A percentile compares a stretch with the other conserved stretches of the same genome.
Conservation (phyloP, 2,888 invertebrate genomes). For the Drosophila colorata region DNA sequence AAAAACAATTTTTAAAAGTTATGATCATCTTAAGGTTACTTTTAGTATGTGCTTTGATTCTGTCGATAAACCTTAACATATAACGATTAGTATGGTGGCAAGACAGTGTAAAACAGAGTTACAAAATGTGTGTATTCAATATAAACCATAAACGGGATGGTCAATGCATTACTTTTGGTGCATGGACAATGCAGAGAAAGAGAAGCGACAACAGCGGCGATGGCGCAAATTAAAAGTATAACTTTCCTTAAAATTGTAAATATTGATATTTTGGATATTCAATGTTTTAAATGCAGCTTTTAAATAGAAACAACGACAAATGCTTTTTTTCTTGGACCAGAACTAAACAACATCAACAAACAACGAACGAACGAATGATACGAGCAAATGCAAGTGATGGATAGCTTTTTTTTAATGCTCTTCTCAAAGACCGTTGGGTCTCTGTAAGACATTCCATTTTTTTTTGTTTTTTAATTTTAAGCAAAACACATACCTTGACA, state of each 20-base stretch:
- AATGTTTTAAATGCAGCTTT: constrained; percentile 40
- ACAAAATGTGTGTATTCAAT: constrained; percentile 26
- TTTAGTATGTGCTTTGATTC: not conserved
- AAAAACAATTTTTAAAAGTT: too few relatives aligned
- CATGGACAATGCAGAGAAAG: constrained; percentile 46
- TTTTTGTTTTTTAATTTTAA: constrained; percentile 66
- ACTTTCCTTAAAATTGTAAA: constrained; percentile 25
- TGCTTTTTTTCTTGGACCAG: constrained; percentile 36
- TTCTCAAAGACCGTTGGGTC: constrained; percentile 37
- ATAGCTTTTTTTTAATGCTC: constrained; percentile 46
- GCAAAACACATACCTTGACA: constrained; percentile 93
- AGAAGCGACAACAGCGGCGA: constrained; percentile 36
- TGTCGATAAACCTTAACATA: constrained; percentile 7
- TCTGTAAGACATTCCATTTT: constrained; percentile 52
- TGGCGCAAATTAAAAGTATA: constrained; percentile 15
- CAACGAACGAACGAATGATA: constrained; percentile 56
- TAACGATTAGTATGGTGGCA: constrained; percentile 41
- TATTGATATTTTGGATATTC: constrained; percentile 21
- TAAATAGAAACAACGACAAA: constrained; percentile 42
- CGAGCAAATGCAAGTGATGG: constrained; percentile 78
- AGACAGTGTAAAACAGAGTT: constrained; percentile 48
- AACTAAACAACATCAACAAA: constrained; percentile 68
- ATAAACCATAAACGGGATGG: constrained; percentile 25
- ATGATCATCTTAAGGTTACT: not conserved
- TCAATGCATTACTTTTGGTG: constrained; percentile 42